phyloP scores from a whole-genome alignment of 2,888 invertebrate genomes.

The Eustalomyia histrio region DNA sequence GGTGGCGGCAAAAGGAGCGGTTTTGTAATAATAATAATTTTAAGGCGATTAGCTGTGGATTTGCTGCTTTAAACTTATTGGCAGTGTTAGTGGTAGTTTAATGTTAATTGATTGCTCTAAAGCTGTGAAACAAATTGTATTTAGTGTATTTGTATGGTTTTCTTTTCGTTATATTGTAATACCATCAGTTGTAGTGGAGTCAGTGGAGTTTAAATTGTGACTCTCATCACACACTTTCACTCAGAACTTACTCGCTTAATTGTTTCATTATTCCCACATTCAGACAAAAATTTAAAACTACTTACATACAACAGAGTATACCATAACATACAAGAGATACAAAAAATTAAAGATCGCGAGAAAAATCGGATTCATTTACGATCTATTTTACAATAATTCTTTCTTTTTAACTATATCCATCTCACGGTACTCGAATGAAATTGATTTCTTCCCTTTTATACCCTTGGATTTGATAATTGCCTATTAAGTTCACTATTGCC shows the following conservation, averaged over 20 bases:
- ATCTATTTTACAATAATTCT: background rate
- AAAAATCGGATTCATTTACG: constrained; percentile 5
- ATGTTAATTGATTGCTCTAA: constrained; percentile 49
- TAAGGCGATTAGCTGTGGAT: constrained; percentile 51
- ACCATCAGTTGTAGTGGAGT: constrained; percentile 37
- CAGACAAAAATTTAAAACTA: constrained; percentile 8
- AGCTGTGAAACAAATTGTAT: constrained; percentile 63
- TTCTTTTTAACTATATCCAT: background rate
- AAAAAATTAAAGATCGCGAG: background rate
- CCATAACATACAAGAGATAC: constrained; percentile 27
- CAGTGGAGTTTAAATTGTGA: constrained; percentile 62
- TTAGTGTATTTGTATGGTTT: constrained; percentile 49
- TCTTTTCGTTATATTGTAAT: constrained; percentile 4
- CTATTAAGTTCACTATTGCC: constrained; percentile 55
- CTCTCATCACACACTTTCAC: constrained; percentile 49
- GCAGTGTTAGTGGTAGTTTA: constrained; percentile 48
- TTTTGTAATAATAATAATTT: constrained; percentile 72
- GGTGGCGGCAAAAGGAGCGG: constrained; percentile 70
- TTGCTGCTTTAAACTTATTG: constrained; percentile 54
- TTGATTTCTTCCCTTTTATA: constrained; percentile 28
- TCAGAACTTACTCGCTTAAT: constrained; percentile 7
- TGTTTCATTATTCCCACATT: constrained; percentile 24
- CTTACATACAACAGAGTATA: background rate
- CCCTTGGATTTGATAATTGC: constrained; percentile 31
- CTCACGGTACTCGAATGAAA: constrained; percentile 1